A percentile compares a stretch with the other conserved stretches of the same genome.
These are phyloP conservation scores for Sanderia malayensis DNA, from an alignment of 30 jellyfish, hydroid and myxozoan species.

Conservation along the genomic window DNA sequence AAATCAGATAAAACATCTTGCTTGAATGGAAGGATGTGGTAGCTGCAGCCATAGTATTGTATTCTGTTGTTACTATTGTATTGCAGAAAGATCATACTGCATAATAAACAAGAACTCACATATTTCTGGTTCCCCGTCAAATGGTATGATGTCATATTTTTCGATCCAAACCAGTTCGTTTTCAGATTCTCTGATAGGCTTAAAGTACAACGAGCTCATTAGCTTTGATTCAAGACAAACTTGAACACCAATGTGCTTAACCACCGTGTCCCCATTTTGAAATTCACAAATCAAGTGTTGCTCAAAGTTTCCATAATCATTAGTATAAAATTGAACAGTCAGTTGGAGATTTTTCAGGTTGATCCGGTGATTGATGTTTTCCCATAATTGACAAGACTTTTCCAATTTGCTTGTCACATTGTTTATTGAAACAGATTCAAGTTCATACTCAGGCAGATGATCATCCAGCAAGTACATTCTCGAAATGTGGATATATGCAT, in stretches of 20 bases:
- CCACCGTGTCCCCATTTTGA: slow-evolving; percentile 41
- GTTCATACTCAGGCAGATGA: slow-evolving; percentile 48
- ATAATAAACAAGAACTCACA: slow-evolving; percentile 8
- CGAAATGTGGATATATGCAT: neutral
- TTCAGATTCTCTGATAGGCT: slow-evolving; percentile 35
- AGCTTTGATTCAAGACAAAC: slow-evolving; percentile 47
- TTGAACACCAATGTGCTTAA: slow-evolving; percentile 52
- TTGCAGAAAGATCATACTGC: neutral
- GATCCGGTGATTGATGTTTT: neutral
- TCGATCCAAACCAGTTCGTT: slow-evolving; percentile 67
- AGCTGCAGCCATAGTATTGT: neutral
- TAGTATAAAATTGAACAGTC: slow-evolving; percentile 23
- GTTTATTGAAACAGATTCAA: slow-evolving; percentile 10
- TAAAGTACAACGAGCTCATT: slow-evolving; percentile 34
- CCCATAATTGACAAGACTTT: slow-evolving; percentile 47
- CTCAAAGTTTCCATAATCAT: slow-evolving; percentile 54
- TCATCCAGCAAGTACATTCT: slow-evolving; percentile 38
- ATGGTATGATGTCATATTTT: slow-evolving; percentile 34
- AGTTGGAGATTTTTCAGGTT: neutral
- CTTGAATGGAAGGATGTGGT: neutral
- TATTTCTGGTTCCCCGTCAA: slow-evolving; percentile 42
- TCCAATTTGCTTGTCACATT: neutral
- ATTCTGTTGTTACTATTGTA: neutral
- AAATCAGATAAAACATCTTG: neutral
- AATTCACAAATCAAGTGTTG: slow-evolving; percentile 53